Percentiles rank a stretch among this genome's conserved stretches.
These are phyloP conservation scores for Carassius auratus DNA, from an alignment of 2,113 vertebrate genomes.

Conservation along the genomic window DNA sequence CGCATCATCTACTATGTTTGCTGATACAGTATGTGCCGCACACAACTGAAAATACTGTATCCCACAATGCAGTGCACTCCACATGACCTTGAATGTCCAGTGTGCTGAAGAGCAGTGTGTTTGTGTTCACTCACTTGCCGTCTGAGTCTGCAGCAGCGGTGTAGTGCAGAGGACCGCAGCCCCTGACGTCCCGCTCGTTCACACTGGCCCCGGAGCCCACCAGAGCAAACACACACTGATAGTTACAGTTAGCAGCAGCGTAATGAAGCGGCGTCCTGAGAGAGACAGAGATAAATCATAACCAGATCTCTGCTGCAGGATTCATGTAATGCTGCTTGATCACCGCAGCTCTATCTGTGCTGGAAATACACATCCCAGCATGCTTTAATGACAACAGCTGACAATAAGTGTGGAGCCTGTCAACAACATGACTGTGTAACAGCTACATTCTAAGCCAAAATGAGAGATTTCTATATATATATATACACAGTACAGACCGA, in stretches of 20 bases:
- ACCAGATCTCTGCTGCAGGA: background rate
- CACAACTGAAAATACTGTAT: background rate
- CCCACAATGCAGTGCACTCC: background rate
- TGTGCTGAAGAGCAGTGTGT: background rate
- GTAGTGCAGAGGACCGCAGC: slow-evolving; percentile 96
- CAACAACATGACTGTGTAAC: background rate
- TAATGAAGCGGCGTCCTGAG: slow-evolving; percentile 95
- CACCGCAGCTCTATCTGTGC: background rate
- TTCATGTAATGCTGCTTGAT: background rate
- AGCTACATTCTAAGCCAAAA: too few relatives aligned
- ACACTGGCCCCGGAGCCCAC: slow-evolving; percentile 98
- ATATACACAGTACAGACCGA: too few relatives aligned
- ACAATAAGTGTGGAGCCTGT: background rate
- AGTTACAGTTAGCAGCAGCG: slow-evolving; percentile 98
- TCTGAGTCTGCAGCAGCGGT: slow-evolving; percentile 95
- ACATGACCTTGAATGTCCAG: background rate
- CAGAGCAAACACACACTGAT: slow-evolving; percentile 99
- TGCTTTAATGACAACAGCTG: background rate
- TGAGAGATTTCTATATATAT: too few relatives aligned
- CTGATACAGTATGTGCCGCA: background rate
- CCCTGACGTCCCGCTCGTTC: slow-evolving; percentile 94
- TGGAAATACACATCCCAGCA: background rate
- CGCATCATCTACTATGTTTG: background rate
- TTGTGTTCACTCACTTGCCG: slow-evolving; percentile 85
- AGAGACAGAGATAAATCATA: background rate